Base-by-base conservation (phyloP, 2,888 invertebrate species). In the Rotaria sp. region DNA sequence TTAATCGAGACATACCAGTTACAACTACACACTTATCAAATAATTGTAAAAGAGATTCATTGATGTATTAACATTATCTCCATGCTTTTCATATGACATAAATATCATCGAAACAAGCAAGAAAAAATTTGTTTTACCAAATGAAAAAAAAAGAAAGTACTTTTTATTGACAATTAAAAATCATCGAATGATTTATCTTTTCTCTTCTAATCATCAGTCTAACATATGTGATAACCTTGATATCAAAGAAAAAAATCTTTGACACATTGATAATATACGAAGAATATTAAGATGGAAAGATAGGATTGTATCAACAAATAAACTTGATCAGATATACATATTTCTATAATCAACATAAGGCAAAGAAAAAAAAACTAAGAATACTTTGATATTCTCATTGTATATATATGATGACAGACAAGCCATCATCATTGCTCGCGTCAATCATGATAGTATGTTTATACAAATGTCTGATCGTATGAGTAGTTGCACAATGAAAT, bases 251-350 rank as follows among this genome's bases (percentile, higher is more conserved):
- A 30, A 59, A 30, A 35, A 67, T 67, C 30, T 67, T 67, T 35
- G 67, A 67, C 35, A 67, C 21, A 67, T 67, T 35, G 30, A 67
- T 67, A 30, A 3, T 35, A 67, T 67, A 50, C 50, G 50, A 13
- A 18, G 67, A 67, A 67, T 67, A 67, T 67, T 18, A 35, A 21
- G 35, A 67, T 67, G 67, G 35, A 35, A 67, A 35, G 67, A 67
- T 67, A 35, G 18, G 35, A 59, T 59, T 67, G 13, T 67, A 67
- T 35, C 67, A 35, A 67, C 35, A 67, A 35, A 38, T 67, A 38
- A 67, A 67, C 67, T 67, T 67, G 13, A 67, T 67, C 35, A 67
- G 35, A 67, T 67, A 67, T 67, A 67, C 67, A 67, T 67, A 67
- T 67, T 67, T 67, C 67, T 67, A 67, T 35, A 67, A 67, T 35